Base-by-base conservation (phyloP, 2,113 vertebrate species). In the Mixornis gularis region DNA sequence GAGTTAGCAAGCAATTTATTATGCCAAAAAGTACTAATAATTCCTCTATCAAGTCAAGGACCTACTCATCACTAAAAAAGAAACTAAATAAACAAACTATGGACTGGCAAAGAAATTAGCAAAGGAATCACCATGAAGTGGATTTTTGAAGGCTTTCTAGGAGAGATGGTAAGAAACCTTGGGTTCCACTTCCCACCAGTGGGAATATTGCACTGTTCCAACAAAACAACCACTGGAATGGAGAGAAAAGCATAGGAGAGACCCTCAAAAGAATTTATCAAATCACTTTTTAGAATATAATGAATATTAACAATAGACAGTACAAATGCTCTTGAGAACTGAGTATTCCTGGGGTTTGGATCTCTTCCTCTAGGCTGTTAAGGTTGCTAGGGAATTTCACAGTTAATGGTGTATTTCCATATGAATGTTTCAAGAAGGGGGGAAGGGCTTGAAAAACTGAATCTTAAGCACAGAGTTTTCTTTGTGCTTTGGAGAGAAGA, bases 301-400 rank as follows among this genome's bases (percentile, higher is more conserved):
- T 87, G 26, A 92, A 73, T 95, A 90, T 89, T 79, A 93, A 90
- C 76, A 93, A 85, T 40, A 89, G 59, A 78, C 52, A 81, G 63
- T 44, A 87, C 9, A 82, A 79, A 93, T 73, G 89, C 68, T 66
- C 59, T 59, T 43, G 59, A 77, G 63, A 87, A 82, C 2, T 62
- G 16, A 73, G 36, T 79, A 69, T 69, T 89, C 74, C 78, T 82
- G 44, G 32, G 51, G 27, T 95, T 92, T 85, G 85, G 70, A 95
- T 87, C 46, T 79, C 90, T 90, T 90, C 72, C 88, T 90, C 48
- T 79, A 72, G n/a, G 53, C 65, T 79, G 65, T 26, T 81, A 43
- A 94, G 59, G 90, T 82, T 92, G 90, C 93, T 94, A 93, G 40
- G 92, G 79, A 91, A 95, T 91, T 87, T 85, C 78, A 84, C 64